A percentile compares a stretch with the other conserved stretches of the same genome.
phyloP scores from a whole-genome alignment of 2,113 vertebrate species.

The Crotalus viridis region DNA sequence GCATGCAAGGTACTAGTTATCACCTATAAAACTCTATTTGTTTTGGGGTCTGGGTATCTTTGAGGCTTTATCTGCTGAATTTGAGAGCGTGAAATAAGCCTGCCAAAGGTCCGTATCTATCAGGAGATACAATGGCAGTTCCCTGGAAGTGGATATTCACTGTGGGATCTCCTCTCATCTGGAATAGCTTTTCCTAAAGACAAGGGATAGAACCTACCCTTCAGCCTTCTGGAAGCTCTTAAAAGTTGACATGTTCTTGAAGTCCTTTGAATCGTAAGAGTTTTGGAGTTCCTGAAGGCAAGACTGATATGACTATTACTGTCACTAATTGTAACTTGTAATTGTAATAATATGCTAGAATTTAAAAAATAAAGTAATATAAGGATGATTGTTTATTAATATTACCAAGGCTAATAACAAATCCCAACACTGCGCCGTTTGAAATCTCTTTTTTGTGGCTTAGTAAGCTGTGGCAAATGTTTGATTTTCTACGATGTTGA shows the following conservation, averaged over 20 bases:
- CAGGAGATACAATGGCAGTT: not conserved
- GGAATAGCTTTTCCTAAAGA: not conserved
- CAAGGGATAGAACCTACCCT: not conserved
- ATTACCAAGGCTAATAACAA: not conserved
- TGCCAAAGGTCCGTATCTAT: not conserved
- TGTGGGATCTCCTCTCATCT: not conserved
- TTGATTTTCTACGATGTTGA: not conserved
- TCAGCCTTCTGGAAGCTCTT: not conserved
- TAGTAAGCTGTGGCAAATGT: not conserved
- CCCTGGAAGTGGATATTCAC: not conserved
- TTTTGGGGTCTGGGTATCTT: not conserved
- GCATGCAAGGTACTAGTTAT: not conserved
- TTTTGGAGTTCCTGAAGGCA: not conserved
- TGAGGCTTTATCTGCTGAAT: not conserved
- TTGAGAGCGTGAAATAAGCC: not conserved
- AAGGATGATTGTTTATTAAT: not conserved
- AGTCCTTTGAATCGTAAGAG: not conserved
- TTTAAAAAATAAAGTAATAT: not conserved
- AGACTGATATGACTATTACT: not conserved
- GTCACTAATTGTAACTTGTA: not conserved
- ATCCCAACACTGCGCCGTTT: not conserved
- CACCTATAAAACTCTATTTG: not conserved
- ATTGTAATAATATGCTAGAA: not conserved
- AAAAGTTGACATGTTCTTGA: not conserved
- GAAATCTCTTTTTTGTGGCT: not conserved